Evolutionary conservation across 2,888 invertebrate species (phyloP).

Genomic region (Deroplatys truncata): DNA sequence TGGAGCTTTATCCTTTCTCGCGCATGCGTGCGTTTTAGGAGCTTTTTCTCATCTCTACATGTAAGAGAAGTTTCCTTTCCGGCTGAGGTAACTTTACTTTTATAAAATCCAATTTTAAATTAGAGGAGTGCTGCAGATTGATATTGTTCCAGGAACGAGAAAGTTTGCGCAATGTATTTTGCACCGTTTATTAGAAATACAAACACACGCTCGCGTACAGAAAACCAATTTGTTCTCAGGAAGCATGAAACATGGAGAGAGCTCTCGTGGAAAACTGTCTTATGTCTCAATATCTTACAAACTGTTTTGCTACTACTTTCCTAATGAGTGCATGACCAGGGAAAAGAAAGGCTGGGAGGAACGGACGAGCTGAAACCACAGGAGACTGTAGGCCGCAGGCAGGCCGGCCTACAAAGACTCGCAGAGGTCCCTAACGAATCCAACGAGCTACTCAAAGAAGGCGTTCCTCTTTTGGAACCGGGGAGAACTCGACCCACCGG

Average conservation of each 20-base stretch:
- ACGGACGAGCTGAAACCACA: too few species aligned
- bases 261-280: background rate
- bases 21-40: too few species aligned
- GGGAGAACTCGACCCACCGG: too few species aligned
- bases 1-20: too few species aligned
- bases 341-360: too few species aligned
- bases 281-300: background rate
- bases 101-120: background rate
- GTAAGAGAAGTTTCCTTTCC: background rate
- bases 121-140: background rate
- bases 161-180: background rate
- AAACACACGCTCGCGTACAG: background rate
- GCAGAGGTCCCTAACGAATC: too few species aligned
- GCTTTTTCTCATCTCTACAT: background rate
- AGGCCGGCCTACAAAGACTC: too few species aligned
- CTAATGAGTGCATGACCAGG: too few species aligned
- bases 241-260: background rate
- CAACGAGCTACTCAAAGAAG: too few species aligned
- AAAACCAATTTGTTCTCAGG: background rate
- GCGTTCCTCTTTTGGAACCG: too few species aligned
- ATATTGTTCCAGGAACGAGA: background rate
- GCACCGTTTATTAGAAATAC: background rate
- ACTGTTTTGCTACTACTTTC: too few species aligned
- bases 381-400: too few species aligned
- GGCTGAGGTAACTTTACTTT: background rate